Evolutionary conservation across 2,113 vertebrate species (phyloP), one percentile per base, ranked within the genome.

Genomic region (Chloroceryle aenea): DNA sequence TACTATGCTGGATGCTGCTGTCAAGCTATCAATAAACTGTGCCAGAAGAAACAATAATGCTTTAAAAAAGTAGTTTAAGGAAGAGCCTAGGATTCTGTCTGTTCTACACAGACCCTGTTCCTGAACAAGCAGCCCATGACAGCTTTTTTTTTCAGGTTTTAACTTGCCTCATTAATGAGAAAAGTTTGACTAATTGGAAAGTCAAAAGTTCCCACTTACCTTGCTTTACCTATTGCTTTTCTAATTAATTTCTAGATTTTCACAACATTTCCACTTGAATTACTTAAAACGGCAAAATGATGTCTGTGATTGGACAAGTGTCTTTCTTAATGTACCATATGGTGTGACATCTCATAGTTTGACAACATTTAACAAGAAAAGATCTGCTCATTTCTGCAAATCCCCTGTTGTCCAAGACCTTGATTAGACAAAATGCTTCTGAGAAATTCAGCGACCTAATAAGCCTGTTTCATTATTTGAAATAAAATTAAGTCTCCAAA

Each of bases 211-310:
- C 15, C 13, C 43, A 53, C n/a, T 59, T 64, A 56, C 15, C 14
- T 79, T 59, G 19, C 26, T 72, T 66, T 52, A 82, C 32, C 50
- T 81, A 63, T 40, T 50, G 68, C 66, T n/a, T 53, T 91, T 93
- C 74, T 93, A 94, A 94, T 40, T n/a, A 93, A 90, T 76, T 62
- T 68, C n/a, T 67, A 67, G 22, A 56, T 75, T 92, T 91, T 55
- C 67, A 91, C 26, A 80, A 34, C 6, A 38, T 50, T 93, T 95
- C 90, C 91, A 42, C 42, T 71, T 85, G 38, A 20, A 58, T 83
- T 72, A 86, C 38, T 83, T 43, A 56, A 89, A 90, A 77, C 17
- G 30, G 30, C 12, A 78, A 95, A 76, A 82, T 30, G 3, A n/a
- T 74, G 40, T 25, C 47, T 64, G 29, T 64, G 56, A 93, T 29